Percentiles rank a stretch among this genome's conserved stretches.
Conservation (phyloP, 2,113 vertebrate species). For the Corythaeola cristata region DNA sequence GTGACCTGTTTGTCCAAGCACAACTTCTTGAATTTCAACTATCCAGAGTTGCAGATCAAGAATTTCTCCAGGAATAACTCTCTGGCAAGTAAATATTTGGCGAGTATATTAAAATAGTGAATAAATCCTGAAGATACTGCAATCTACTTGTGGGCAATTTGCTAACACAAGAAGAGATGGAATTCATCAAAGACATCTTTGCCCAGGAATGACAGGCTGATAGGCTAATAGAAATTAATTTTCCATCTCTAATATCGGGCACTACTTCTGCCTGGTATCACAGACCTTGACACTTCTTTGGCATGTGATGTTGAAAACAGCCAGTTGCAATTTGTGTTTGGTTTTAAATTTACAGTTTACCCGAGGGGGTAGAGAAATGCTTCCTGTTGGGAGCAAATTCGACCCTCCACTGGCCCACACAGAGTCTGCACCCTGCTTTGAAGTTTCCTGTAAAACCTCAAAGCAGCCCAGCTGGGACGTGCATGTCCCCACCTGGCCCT, state of each 20-base stretch:
- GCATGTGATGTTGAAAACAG: neutral
- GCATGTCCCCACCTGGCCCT: neutral
- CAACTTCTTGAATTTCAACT: neutral
- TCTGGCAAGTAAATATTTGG: constrained; percentile 40
- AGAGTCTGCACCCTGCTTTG: neutral
- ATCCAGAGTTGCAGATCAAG: neutral
- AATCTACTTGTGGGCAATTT: neutral
- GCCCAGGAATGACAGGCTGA: neutral
- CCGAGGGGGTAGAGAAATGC: neutral
- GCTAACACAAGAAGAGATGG: constrained; percentile 10
- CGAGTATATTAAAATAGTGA: constrained; percentile 4
- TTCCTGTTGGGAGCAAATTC: neutral
- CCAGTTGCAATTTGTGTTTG: neutral
- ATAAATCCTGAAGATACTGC: neutral
- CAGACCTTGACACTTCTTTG: constrained; percentile 23
- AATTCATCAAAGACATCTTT: neutral
- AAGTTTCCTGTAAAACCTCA: constrained; percentile 3
- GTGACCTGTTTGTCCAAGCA: neutral
- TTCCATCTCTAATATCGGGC: constrained; percentile 22
- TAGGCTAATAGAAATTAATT: constrained; percentile 31
- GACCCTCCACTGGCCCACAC: neutral
- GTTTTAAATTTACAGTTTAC: constrained; percentile 18
- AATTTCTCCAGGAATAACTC: constrained; percentile 21
- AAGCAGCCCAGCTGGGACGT: neutral
- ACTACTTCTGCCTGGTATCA: neutral